Conservation (phyloP, 2,888 invertebrate genomes). For the Portevinia maculata region DNA sequence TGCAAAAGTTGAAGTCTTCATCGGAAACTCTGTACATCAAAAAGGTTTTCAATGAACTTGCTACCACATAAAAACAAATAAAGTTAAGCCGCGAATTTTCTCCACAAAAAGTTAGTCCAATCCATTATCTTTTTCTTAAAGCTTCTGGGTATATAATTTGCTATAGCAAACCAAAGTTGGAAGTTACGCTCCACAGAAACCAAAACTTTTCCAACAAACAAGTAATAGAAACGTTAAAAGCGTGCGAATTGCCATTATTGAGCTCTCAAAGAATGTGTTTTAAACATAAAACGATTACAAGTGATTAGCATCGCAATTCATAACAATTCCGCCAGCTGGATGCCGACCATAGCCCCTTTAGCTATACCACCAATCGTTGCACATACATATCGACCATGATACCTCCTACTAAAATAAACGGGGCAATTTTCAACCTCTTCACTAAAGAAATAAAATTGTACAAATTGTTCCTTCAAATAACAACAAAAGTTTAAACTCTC, state of each 20-base stretch:
- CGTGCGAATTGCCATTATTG: conserved; percentile 65
- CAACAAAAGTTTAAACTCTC: conserved; percentile 9
- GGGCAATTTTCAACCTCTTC: conserved; percentile 67
- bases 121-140: no score
- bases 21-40: no score
- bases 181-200: conserved; percentile 1
- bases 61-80: no score
- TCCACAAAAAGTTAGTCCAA: no score
- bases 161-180: conserved; percentile 2
- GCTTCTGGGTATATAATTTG: background rate
- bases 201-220: conserved; percentile 22
- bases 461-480: conserved; percentile 59
- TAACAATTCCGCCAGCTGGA: conserved; percentile 67
- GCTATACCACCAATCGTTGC: conserved; percentile 30
- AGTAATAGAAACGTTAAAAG: conserved; percentile 41
- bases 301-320: conserved; percentile 73
- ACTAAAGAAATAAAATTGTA: conserved; percentile 65
- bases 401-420: conserved; percentile 48
- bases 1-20: no score
- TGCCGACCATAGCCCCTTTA: conserved; percentile 29
- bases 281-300: conserved; percentile 64
- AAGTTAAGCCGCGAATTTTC: no score
- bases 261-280: conserved; percentile 52
- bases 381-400: conserved; percentile 36
- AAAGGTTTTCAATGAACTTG: no score